These are phyloP conservation scores for Grapholita molesta DNA, from an alignment of 1,140 invertebrate genomes.

Conservation along the genomic window DNA sequence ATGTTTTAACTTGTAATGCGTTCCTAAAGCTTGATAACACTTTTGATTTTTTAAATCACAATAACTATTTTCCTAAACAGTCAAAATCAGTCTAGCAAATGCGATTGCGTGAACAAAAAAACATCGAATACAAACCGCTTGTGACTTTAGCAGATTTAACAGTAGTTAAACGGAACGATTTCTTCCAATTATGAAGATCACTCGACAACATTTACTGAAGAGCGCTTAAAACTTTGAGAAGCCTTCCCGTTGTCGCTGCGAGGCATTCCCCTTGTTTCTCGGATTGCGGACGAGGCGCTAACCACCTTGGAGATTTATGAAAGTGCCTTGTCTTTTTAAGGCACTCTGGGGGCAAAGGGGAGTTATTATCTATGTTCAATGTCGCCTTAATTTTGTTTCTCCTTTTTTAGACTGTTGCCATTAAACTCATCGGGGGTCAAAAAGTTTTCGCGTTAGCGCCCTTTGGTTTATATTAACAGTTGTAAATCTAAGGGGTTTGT, in stretches of 20 bases:
- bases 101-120: not conserved
- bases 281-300: slow-evolving; percentile 48
- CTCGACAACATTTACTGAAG: slow-evolving; percentile 45
- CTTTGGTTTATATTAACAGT: slow-evolving; percentile 10
- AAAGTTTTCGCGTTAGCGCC: slow-evolving; percentile 25
- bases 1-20: too few species aligned
- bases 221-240: slow-evolving; percentile 48
- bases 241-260: slow-evolving; percentile 40
- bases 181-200: slow-evolving; percentile 38
- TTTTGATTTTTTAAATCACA: too few species aligned
- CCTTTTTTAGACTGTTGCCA: slow-evolving; percentile 35
- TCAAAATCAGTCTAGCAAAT: not conserved
- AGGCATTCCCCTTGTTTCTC: slow-evolving; percentile 44
- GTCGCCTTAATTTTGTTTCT: slow-evolving; percentile 42
- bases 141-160: slow-evolving; percentile 34
- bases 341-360: slow-evolving; percentile 40
- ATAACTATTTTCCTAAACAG: too few species aligned
- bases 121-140: not conserved
- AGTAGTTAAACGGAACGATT: slow-evolving; percentile 37
- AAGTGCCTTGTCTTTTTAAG: slow-evolving; percentile 55
- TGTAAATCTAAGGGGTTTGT: slow-evolving; percentile 12
- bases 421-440: slow-evolving; percentile 31
- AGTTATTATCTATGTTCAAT: slow-evolving; percentile 50
- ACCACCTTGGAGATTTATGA: slow-evolving; percentile 52
- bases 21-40: too few species aligned